These are phyloP conservation scores for Amblyornis subalaris DNA, from an alignment of 2,113 vertebrate species.

Conservation along the genomic window DNA sequence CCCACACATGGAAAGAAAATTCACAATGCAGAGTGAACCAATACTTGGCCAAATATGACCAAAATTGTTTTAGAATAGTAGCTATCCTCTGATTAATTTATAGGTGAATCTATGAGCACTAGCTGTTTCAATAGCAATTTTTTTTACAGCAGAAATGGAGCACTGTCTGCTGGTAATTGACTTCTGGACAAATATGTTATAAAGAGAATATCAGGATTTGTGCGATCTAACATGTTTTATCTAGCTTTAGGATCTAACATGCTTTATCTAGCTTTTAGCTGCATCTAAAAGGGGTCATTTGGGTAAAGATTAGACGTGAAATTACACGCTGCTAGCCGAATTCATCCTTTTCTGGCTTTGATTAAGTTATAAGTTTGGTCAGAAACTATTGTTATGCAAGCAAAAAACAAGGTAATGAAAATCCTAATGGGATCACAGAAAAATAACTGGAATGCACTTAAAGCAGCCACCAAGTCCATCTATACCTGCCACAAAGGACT, in stretches of 20 bases:
- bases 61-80: background rate
- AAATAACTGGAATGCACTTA: background rate
- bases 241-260: background rate
- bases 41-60: background rate
- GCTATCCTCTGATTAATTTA: background rate
- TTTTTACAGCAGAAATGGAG: background rate
- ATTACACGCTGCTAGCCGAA: background rate
- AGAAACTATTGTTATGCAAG: background rate
- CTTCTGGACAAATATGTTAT: background rate
- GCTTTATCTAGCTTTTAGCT: background rate
- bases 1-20: background rate
- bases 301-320: background rate
- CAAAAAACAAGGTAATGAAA: background rate
- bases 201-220: background rate
- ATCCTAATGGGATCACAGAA: background rate
- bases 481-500: background rate
- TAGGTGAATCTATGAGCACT: background rate
- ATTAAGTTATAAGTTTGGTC: background rate
- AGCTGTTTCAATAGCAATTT: background rate
- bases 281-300: background rate
- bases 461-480: background rate
- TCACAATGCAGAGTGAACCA: background rate
- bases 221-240: background rate
- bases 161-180: background rate
- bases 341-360: background rate